Evolutionary conservation across 2,888 invertebrate genomes (phyloP).

Genomic region (Agriopis leucophaearia): DNA sequence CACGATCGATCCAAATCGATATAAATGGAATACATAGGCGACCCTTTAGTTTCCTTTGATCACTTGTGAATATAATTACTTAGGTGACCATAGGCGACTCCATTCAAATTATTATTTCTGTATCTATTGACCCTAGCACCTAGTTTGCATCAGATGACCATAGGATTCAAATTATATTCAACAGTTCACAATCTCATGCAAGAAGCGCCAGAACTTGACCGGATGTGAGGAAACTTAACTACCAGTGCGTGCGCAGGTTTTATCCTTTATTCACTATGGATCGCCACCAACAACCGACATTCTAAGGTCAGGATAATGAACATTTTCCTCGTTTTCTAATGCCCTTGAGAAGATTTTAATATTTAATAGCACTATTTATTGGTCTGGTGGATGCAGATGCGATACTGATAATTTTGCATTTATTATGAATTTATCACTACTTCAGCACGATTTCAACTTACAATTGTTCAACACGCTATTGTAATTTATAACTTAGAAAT

Average conservation of each 20-base stretch:
- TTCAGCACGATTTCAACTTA: constrained; percentile 6
- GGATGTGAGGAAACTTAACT: constrained; percentile 34
- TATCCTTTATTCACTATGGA: constrained; percentile 52
- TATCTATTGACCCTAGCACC: too few relatives aligned
- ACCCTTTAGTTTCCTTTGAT: too few relatives aligned
- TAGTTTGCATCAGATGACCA: too few relatives aligned
- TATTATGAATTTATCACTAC: constrained; percentile 16
- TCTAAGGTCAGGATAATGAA: constrained; percentile 60
- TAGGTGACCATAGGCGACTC: too few relatives aligned
- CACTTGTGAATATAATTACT: too few relatives aligned
- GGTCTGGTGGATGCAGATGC: constrained; percentile 24
- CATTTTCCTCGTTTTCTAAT: constrained; percentile 75
- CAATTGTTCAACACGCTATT: constrained; percentile 16
- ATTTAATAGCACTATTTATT: constrained; percentile 26
- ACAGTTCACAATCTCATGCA: constrained; percentile 17
- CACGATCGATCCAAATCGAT: constrained; percentile 25
- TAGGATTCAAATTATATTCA: too few relatives aligned
- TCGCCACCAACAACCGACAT: constrained; percentile 49
- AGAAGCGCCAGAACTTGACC: constrained; percentile 19
- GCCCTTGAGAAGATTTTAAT: constrained; percentile 59
- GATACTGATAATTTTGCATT: constrained; percentile 20
- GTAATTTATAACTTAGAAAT: constrained; percentile 16
- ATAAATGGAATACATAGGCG: too few relatives aligned
- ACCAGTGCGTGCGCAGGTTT: constrained; percentile 27
- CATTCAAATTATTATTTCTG: too few relatives aligned